phyloP scores from a whole-genome alignment of 2,797 vertebrate genomes.

The Amazona finschi region DNA sequence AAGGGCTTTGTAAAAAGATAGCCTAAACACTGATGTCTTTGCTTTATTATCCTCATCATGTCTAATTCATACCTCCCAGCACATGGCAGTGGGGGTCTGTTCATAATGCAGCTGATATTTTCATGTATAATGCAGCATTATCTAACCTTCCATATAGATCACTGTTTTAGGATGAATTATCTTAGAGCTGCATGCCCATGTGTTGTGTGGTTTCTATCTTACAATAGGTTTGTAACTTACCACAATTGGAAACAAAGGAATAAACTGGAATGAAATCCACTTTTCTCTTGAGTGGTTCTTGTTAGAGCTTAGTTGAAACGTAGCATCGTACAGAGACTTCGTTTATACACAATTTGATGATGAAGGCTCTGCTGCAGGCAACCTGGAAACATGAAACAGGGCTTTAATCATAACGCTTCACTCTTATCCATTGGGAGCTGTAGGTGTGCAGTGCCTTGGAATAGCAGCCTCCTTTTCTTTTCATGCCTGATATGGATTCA shows the following conservation, averaged over 20 bases:
- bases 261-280: conserved; percentile 32
- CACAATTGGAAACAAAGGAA: conserved; percentile 27
- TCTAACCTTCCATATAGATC: conserved; percentile 15
- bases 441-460: conserved; percentile 16
- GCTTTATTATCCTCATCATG: conserved; percentile 30
- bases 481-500: neutral
- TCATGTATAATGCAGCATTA: conserved; percentile 47
- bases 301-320: conserved; percentile 51
- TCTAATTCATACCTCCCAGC: conserved; percentile 30
- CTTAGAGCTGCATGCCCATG: neutral
- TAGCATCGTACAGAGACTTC: conserved; percentile 26
- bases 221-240: neutral
- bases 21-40: neutral
- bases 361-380: conserved; percentile 62
- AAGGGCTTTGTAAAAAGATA: neutral
- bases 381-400: conserved; percentile 51
- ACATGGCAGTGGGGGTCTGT: neutral
- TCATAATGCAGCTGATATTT: neutral
- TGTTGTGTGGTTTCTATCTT: neutral
- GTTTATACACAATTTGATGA: conserved; percentile 59
- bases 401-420: conserved; percentile 54
- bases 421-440: conserved; percentile 40
- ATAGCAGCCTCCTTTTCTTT: conserved; percentile 39
- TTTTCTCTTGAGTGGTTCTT: conserved; percentile 50
- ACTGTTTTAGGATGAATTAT: neutral